Evolutionary conservation across 92 coral and sea anemone genomes (phyloP), one percentile per base, ranked within the genome.

Genomic region (Siderastrea radians): DNA sequence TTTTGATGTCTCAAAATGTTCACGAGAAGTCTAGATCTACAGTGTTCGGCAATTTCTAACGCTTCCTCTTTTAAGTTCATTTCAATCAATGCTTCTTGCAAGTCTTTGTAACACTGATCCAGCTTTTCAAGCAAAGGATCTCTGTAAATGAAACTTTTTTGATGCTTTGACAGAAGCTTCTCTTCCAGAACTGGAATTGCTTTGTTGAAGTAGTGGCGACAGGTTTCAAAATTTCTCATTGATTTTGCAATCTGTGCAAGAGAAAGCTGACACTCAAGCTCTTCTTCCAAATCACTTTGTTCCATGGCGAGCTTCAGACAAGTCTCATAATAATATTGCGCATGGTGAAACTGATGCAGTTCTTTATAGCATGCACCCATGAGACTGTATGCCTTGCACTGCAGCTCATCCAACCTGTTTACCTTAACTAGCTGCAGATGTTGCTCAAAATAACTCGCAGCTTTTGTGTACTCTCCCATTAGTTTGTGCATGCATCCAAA

Each of bases 51-150:
- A 55, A 95, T 91, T 74, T 95, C 98, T 59, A 95, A 75, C 10
- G 98, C 95, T 72, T 86, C 93, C 49, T 93, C 88, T 26, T 76
- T 67, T 58, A 78, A 77, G 55, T 87, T 83, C 89, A 93, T 93
- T 82, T 95, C 95, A 73, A 89, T 84, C 50, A 95, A 83, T 1
- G 75, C 95, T 75, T 95, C 98, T 68, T 95, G 98, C 48, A 95
- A 72, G 57, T 93, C 98, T 61, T 78, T 82, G 80, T 95, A 93
- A 60, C 96, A 93, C 50, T 79, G 80, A 78, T 92, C 89, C 53
- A 95, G 73, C 50, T 86, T 93, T 19, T 77, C 85, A 45, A 88
- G 58, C 73, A 89, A 53, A 6, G 88, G 92, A 65, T 93, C 96
- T 43, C 52, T 88, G 81, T 77, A 72, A 52, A 87, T 74, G 19